A percentile compares a stretch with the other conserved stretches of the same genome.
phyloP scores from a whole-genome alignment of 2,888 invertebrate species.

The Phlogophora meticulosa region DNA sequence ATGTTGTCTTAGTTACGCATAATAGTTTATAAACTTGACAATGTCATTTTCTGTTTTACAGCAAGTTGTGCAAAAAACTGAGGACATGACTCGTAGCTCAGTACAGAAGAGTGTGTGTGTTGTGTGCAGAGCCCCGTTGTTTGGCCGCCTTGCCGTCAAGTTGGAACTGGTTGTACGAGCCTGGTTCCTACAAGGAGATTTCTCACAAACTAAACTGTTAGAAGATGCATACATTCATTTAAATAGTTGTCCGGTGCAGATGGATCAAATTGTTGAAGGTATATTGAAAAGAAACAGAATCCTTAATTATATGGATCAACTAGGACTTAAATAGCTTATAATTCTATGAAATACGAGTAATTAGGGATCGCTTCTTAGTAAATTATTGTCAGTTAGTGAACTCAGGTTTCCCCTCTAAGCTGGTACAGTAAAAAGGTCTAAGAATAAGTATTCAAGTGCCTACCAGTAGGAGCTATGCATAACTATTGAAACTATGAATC shows the following conservation, averaged over 20 bases:
- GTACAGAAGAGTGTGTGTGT: constrained; percentile 99
- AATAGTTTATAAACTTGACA: neutral
- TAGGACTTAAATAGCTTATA: neutral
- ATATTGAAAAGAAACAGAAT: constrained; percentile 39
- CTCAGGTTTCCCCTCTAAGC: constrained; percentile 1
- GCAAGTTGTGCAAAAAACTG: constrained; percentile 97
- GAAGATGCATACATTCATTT: constrained; percentile 98
- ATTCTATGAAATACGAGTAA: neutral
- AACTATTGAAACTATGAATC: constrained; percentile 22
- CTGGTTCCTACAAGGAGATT: constrained; percentile 98
- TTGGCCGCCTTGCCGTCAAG: constrained; percentile 98
- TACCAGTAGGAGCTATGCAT: neutral
- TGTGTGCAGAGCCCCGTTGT: constrained; percentile 96
- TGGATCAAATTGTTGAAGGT: constrained; percentile 89
- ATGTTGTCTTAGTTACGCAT: too few species aligned
- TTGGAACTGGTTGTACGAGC: constrained; percentile 98
- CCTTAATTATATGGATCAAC: neutral
- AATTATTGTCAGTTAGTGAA: neutral
- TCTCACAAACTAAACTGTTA: constrained; percentile 96
- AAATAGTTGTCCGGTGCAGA: constrained; percentile 94
- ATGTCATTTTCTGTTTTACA: constrained; percentile 77
- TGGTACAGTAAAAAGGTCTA: neutral
- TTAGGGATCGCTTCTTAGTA: neutral
- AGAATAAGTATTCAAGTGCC: constrained; percentile 11
- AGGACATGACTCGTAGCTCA: constrained; percentile 98